Conservation (phyloP, 2,113 vertebrate genomes). For the Zeus faber region DNA sequence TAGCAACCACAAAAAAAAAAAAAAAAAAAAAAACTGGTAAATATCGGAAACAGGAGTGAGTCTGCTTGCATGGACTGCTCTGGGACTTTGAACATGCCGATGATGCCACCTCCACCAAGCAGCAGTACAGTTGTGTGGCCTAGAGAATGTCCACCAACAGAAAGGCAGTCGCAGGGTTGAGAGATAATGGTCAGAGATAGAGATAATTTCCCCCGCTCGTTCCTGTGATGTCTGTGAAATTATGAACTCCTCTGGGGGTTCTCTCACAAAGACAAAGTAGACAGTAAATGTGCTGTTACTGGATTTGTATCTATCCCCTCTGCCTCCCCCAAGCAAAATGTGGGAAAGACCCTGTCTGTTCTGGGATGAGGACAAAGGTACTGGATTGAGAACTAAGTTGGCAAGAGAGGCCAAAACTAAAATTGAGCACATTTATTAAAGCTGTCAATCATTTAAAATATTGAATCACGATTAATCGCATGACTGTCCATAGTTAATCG, state of each 20-base stretch:
- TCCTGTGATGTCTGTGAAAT: constrained; percentile 48
- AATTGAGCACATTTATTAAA: too few species aligned
- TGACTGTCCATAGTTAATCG: too few species aligned
- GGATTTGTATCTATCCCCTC: constrained; percentile 29
- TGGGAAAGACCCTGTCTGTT: constrained; percentile 38
- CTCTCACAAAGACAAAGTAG: constrained; percentile 1
- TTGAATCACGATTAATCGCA: too few species aligned
- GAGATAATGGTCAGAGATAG: constrained; percentile 46
- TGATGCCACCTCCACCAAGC: constrained; percentile 18
- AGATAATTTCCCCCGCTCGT: constrained; percentile 43
- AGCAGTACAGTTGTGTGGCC: constrained; percentile 32
- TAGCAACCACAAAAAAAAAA: too few species aligned
- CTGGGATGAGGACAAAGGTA: background rate
- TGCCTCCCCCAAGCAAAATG: constrained; percentile 24
- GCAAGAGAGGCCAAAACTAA: background rate
- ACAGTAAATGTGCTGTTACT: constrained; percentile 29
- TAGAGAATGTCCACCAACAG: constrained; percentile 38
- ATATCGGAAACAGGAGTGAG: too few species aligned
- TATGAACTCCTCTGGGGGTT: constrained; percentile 45
- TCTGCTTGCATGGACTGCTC: too few species aligned
- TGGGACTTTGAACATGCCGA: background rate
- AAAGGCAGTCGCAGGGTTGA: constrained; percentile 25
- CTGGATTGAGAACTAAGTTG: background rate
- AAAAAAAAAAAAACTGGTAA: too few species aligned
- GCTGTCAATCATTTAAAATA: too few species aligned